phyloP scores from a whole-genome alignment of 2,797 vertebrate species.

The Xerus rutilus region DNA sequence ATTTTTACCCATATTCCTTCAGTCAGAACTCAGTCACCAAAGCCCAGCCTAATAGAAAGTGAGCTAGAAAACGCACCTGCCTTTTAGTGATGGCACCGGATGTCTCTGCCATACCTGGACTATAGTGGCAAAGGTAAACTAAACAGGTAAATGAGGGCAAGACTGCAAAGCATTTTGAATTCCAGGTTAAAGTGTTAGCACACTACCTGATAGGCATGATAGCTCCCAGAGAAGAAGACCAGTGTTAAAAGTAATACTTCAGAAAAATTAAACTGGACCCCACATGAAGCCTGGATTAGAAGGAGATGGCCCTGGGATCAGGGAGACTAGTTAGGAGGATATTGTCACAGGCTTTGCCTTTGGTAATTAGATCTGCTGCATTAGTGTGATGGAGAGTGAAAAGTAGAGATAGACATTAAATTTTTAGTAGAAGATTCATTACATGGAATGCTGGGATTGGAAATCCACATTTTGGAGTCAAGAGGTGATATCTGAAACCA shows the following conservation, averaged over 20 bases:
- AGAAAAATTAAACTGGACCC: background rate
- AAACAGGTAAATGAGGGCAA: background rate
- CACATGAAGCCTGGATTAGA: background rate
- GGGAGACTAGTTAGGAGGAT: background rate
- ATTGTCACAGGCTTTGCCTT: background rate
- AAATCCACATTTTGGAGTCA: conserved; percentile 32
- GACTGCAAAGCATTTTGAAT: background rate
- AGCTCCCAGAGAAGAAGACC: background rate
- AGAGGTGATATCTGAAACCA: background rate
- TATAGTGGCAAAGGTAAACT: background rate
- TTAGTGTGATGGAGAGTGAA: background rate
- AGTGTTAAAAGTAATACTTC: background rate
- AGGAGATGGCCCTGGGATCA: background rate
- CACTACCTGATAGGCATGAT: background rate
- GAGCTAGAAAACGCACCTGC: background rate
- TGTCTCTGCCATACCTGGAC: background rate
- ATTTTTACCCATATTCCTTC: background rate
- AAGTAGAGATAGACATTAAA: background rate
- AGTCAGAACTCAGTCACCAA: background rate
- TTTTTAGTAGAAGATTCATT: conserved; percentile 46
- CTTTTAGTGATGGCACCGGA: background rate
- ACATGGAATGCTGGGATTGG: background rate
- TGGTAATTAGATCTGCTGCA: background rate
- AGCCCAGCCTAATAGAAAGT: background rate
- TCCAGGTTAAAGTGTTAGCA: background rate